phyloP scores from a whole-genome alignment of 2,888 invertebrate species.

The Cerastis leucographa region DNA sequence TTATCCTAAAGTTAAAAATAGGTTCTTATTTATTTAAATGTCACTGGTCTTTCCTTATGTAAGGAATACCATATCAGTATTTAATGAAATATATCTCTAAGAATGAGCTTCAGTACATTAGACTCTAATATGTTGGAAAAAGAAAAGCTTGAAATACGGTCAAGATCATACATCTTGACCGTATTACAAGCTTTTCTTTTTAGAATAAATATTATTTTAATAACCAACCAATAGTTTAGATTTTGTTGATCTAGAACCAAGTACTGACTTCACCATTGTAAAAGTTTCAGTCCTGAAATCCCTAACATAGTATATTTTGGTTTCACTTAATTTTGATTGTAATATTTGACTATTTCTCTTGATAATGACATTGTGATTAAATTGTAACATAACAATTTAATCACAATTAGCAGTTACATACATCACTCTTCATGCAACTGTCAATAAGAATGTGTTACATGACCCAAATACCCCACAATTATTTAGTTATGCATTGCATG shows the following conservation, averaged over 20 bases:
- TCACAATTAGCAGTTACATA: slow-evolving; percentile 7
- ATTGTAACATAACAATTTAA: not conserved
- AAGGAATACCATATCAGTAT: not conserved
- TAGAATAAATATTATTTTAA: not conserved
- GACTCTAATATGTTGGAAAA: not conserved
- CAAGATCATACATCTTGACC: too few species aligned
- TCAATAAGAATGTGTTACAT: slow-evolving; percentile 31
- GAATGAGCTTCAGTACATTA: too few species aligned
- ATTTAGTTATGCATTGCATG: slow-evolving; percentile 45
- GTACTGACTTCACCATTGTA: not conserved
- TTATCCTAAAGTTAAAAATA: not conserved
- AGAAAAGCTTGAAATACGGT: not conserved
- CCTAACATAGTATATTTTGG: not conserved
- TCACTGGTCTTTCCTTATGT: not conserved
- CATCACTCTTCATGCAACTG: slow-evolving; percentile 16
- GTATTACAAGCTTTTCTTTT: too few species aligned
- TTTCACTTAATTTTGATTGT: not conserved
- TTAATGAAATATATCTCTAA: too few species aligned
- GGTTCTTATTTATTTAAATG: not conserved
- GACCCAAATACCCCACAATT: slow-evolving; percentile 48
- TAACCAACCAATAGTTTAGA: not conserved
- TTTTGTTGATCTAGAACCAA: not conserved
- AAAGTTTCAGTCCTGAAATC: not conserved
- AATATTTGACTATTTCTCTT: not conserved
- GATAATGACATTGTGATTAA: not conserved